These are phyloP conservation scores for Passer montanus DNA, from an alignment of 2,113 vertebrate species.

Conservation along the genomic window DNA sequence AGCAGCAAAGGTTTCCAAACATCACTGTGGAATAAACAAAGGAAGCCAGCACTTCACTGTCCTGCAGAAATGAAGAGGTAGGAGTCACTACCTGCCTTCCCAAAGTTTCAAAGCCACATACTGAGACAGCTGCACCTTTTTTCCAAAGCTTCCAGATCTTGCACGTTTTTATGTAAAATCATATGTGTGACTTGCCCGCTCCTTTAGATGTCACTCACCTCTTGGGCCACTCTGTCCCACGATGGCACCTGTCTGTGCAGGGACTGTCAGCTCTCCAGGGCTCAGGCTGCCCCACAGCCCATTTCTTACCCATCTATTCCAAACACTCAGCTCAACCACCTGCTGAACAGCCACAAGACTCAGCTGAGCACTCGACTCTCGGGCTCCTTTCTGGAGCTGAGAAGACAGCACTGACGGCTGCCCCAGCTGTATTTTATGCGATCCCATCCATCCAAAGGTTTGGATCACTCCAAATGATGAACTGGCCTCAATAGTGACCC, in stretches of 20 bases:
- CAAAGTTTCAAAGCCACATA: neutral
- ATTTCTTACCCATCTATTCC: neutral
- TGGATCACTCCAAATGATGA: neutral
- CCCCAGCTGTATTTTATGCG: neutral
- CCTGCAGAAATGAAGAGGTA: neutral
- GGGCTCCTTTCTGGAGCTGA: neutral
- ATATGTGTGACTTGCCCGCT: neutral
- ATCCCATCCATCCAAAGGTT: neutral
- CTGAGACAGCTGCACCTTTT: neutral
- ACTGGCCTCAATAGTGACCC: neutral
- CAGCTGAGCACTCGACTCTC: neutral
- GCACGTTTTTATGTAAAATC: neutral
- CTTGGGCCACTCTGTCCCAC: neutral
- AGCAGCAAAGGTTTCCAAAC: neutral
- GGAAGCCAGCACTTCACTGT: neutral
- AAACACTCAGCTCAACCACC: neutral
- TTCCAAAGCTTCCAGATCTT: neutral
- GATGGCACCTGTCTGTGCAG: accelerated
- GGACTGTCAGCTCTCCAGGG: neutral
- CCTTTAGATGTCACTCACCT: neutral
- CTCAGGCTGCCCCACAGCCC: neutral
- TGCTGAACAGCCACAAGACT: neutral
- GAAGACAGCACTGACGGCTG: neutral
- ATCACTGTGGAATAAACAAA: neutral
- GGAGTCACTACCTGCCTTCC: neutral